phyloP scores from a whole-genome alignment of 64 coral and sea anemone species.

The Actinia tenebrosa region DNA sequence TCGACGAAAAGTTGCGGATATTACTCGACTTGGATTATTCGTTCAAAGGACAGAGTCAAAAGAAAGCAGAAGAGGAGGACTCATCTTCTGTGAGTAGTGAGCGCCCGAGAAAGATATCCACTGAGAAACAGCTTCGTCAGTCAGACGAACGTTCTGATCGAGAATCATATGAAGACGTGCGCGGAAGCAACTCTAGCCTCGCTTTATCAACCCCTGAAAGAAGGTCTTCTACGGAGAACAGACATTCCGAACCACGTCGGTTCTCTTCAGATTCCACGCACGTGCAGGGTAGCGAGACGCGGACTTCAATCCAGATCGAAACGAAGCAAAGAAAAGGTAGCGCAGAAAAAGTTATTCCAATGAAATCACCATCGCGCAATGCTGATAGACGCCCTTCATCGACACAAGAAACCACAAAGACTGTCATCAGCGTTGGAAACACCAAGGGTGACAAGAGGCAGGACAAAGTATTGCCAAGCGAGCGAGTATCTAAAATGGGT shows the following conservation, averaged over 20 bases:
- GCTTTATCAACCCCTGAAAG: conserved; percentile 2
- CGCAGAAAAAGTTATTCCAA: not conserved
- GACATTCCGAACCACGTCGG: not conserved
- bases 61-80: conserved; percentile 18
- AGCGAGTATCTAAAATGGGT: conserved; percentile 32
- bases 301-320: conserved; percentile 14
- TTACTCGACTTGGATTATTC: conserved; percentile 56
- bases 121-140: conserved; percentile 10
- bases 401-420: not conserved
- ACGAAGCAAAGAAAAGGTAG: not conserved
- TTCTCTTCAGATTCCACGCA: not conserved
- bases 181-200: not conserved
- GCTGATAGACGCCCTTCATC: conserved; percentile 19
- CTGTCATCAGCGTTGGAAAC: not conserved
- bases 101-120: conserved; percentile 10
- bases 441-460: not conserved
- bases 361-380: not conserved
- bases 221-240: not conserved
- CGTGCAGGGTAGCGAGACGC: not conserved
- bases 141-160: conserved; percentile 36
- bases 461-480: not conserved
- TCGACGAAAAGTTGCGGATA: conserved; percentile 91
- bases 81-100: conserved; percentile 22
- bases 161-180: not conserved
- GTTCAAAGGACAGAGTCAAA: conserved; percentile 12